These are phyloP conservation scores for Tineola bisselliella DNA, from an alignment of 2,888 invertebrate genomes.

Conservation along the genomic window DNA sequence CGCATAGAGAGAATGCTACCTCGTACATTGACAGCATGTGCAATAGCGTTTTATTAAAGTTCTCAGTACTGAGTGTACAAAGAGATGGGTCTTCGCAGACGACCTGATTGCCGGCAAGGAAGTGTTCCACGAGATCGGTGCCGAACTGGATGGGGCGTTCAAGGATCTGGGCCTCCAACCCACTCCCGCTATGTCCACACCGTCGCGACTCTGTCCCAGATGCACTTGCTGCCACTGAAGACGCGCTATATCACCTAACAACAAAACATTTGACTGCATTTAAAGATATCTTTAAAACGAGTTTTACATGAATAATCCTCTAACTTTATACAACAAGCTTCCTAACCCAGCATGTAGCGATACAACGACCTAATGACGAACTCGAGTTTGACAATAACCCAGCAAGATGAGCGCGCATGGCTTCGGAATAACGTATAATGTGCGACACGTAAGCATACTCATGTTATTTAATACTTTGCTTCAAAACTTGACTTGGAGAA, in stretches of 20 bases:
- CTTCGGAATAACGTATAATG: conserved; percentile 61
- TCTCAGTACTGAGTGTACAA: not conserved
- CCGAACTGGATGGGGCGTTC: conserved; percentile 92
- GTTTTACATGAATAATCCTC: not conserved
- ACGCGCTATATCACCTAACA: not conserved
- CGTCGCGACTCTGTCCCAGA: conserved; percentile 39
- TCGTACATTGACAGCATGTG: conserved; percentile 25
- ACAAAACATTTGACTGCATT: not conserved
- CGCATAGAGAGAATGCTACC: conserved; percentile 14
- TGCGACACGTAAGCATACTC: conserved; percentile 48
- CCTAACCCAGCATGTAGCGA: conserved; percentile 6
- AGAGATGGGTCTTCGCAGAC: conserved; percentile 68
- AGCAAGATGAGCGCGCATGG: conserved; percentile 43
- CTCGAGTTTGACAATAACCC: not conserved
- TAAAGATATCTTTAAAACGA: not conserved
- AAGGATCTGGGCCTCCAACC: conserved; percentile 67
- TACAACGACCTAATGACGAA: not conserved
- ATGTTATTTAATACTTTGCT: conserved; percentile 24
- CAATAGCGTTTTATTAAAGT: conserved; percentile 22
- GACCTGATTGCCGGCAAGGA: conserved; percentile 88
- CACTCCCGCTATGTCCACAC: conserved; percentile 18
- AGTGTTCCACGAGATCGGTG: conserved; percentile 90
- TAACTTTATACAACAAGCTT: not conserved
- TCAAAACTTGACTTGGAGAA: conserved; percentile 46
- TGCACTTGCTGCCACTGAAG: conserved; percentile 58